These are phyloP conservation scores for Salarias fasciatus DNA, from an alignment of 2,797 vertebrate species.

Conservation along the genomic window DNA sequence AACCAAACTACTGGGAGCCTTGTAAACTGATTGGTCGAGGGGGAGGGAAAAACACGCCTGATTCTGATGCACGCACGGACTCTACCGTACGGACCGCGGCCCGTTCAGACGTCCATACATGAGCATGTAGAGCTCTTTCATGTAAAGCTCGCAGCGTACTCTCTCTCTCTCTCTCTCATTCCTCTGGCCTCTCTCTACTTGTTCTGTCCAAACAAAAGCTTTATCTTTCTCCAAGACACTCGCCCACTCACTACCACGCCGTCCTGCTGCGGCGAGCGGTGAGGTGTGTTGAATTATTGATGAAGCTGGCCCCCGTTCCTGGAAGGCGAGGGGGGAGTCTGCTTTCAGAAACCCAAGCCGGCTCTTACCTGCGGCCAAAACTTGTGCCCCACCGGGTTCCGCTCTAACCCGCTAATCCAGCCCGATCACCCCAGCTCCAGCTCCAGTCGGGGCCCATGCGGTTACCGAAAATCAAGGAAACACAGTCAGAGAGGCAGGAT, in stretches of 20 bases:
- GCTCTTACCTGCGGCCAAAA: constrained; percentile 70
- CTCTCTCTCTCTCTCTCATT: background rate
- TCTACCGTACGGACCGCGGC: background rate
- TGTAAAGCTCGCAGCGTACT: constrained; percentile 15
- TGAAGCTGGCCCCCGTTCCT: constrained; percentile 80
- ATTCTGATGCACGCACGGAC: constrained; percentile 12
- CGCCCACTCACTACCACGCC: constrained; percentile 65
- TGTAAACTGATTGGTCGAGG: constrained; percentile 52
- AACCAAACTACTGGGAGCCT: constrained; percentile 62
- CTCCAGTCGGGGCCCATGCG: constrained; percentile 18
- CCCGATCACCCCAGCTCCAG: constrained; percentile 31
- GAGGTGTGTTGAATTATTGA: constrained; percentile 82
- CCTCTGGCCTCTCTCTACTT: constrained; percentile 40
- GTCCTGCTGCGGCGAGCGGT: constrained; percentile 60
- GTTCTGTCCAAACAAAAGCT: constrained; percentile 65
- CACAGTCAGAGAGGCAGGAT: background rate
- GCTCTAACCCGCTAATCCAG: constrained; percentile 54
- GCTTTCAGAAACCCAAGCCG: constrained; percentile 86
- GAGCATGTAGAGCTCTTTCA: background rate
- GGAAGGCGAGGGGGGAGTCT: constrained; percentile 79
- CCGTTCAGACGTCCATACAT: constrained; percentile 8
- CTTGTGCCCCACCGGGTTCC: constrained; percentile 53
- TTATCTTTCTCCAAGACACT: constrained; percentile 59
- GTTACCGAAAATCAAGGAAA: constrained; percentile 40
- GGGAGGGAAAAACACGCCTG: constrained; percentile 28